phyloP scores from a whole-genome alignment of 1,140 invertebrate species.

The Drosophila repletoides region DNA sequence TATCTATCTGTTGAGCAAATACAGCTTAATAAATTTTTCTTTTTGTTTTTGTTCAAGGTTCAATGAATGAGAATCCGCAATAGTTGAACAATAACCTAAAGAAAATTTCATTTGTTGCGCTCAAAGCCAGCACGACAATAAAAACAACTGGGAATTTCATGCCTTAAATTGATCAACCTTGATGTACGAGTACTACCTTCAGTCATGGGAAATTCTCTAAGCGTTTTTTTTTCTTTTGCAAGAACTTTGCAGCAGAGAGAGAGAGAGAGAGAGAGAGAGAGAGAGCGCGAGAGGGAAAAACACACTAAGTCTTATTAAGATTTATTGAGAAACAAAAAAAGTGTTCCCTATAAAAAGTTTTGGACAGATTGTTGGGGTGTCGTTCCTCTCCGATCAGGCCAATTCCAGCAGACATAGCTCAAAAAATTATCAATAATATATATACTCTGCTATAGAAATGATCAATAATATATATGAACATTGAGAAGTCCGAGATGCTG shows the following conservation, averaged over 20 bases:
- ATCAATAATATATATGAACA: too few relatives aligned
- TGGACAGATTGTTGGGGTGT: too few relatives aligned
- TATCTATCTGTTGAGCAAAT: neutral
- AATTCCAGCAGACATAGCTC: too few relatives aligned
- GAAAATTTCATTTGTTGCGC: constrained; percentile 31
- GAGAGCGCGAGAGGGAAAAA: too few relatives aligned
- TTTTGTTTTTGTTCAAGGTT: constrained; percentile 16
- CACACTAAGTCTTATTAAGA: too few relatives aligned
- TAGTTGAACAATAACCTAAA: constrained; percentile 1
- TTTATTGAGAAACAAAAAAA: too few relatives aligned
- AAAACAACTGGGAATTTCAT: constrained; percentile 10
- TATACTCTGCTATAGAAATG: too few relatives aligned
- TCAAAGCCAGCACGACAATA: constrained; percentile 27
- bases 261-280: too few relatives aligned
- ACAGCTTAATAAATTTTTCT: neutral
- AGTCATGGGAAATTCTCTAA: constrained; percentile 22
- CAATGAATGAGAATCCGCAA: constrained; percentile 17
- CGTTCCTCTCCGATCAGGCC: too few relatives aligned
- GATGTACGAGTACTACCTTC: neutral
- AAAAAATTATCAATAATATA: too few relatives aligned
- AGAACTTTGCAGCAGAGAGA: neutral
- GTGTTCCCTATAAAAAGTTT: too few relatives aligned
- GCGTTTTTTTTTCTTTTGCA: neutral
- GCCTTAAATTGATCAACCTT: constrained; percentile 23
- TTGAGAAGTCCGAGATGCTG: too few relatives aligned